phyloP scores from a whole-genome alignment of 2,888 invertebrate species.

The Caenorhabditis japonica region DNA sequence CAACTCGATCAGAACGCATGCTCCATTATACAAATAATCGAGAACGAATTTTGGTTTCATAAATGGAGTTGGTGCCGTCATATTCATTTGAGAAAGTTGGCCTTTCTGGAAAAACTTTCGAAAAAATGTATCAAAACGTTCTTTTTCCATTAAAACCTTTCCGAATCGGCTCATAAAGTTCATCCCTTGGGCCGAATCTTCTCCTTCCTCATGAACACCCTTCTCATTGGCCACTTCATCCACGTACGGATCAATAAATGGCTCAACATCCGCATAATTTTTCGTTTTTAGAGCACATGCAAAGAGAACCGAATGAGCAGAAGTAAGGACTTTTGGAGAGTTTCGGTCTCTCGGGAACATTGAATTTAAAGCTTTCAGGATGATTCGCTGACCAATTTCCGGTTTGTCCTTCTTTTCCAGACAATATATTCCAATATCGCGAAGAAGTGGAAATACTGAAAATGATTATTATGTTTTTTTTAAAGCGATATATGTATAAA shows the following conservation, averaged over 20 bases:
- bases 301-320: slow-evolving; percentile 48
- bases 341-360: slow-evolving; percentile 10
- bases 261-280: slow-evolving; percentile 15
- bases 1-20: slow-evolving; percentile 49
- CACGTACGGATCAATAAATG: slow-evolving; percentile 29
- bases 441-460: slow-evolving; percentile 58
- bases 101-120: slow-evolving; percentile 11
- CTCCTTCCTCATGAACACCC: neutral
- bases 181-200: neutral
- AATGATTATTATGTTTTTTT: neutral
- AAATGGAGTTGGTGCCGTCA: neutral
- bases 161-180: neutral
- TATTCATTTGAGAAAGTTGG: neutral
- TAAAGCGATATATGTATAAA: neutral
- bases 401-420: slow-evolving; percentile 50
- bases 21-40: slow-evolving; percentile 58
- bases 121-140: neutral
- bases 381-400: slow-evolving; percentile 45
- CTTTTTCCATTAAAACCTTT: slow-evolving; percentile 1
- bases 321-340: slow-evolving; percentile 34
- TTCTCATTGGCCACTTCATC: slow-evolving; percentile 39
- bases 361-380: slow-evolving; percentile 19
- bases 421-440: slow-evolving; percentile 48
- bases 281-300: slow-evolving; percentile 43
- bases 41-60: slow-evolving; percentile 50